Conservation (phyloP, 2,888 invertebrate species). For the Pycnomerus fuliginosus region DNA sequence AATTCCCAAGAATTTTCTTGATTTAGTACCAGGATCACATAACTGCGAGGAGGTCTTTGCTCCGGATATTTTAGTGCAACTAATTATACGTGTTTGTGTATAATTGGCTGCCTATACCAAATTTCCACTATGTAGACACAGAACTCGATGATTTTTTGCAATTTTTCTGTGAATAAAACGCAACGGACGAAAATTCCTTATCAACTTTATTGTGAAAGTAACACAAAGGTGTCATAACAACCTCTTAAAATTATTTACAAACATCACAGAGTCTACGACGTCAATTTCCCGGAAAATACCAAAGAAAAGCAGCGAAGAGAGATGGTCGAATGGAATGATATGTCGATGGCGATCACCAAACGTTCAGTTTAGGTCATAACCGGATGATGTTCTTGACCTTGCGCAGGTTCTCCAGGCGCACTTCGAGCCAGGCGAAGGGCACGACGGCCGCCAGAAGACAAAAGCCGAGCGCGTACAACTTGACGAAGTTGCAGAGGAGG, state of each 20-base stretch:
- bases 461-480: slow-evolving; percentile 54
- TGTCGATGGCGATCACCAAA: slow-evolving; percentile 36
- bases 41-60: too few relatives aligned
- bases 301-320: not conserved
- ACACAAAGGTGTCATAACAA: slow-evolving; percentile 36
- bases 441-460: slow-evolving; percentile 56
- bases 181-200: too few relatives aligned
- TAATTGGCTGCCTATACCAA: too few relatives aligned
- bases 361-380: slow-evolving; percentile 49
- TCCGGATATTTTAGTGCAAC: too few relatives aligned
- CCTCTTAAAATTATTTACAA: slow-evolving; percentile 33
- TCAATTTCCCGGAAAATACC: slow-evolving; percentile 2
- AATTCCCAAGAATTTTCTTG: too few relatives aligned
- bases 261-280: slow-evolving; percentile 31
- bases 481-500: slow-evolving; percentile 58
- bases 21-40: too few relatives aligned
- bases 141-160: too few relatives aligned
- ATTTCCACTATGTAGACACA: too few relatives aligned
- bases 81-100: too few relatives aligned
- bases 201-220: slow-evolving; percentile 11
- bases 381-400: slow-evolving; percentile 47
- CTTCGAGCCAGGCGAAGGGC: slow-evolving; percentile 58
- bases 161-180: too few relatives aligned
- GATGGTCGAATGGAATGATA: slow-evolving; percentile 7
- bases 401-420: slow-evolving; percentile 50